Percentiles rank a stretch among this genome's conserved stretches.
These are phyloP conservation scores for Trichonephila clavata DNA, from an alignment of 1,140 invertebrate species.

Conservation along the genomic window DNA sequence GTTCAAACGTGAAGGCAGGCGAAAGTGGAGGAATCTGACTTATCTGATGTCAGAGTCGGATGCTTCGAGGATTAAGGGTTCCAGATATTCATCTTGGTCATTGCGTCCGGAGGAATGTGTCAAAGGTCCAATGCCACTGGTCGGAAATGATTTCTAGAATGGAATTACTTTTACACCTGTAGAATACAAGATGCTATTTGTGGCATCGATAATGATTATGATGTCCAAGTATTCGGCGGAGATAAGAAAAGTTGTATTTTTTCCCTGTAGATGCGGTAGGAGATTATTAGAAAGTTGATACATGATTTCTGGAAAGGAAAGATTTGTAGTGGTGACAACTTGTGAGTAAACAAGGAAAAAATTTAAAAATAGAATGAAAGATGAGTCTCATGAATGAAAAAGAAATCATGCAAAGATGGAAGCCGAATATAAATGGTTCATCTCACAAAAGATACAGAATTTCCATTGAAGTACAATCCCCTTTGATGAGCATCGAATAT, in stretches of 20 bases:
- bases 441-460: too few relatives aligned
- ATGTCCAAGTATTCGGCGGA: not conserved
- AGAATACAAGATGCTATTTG: slow-evolving; percentile 10
- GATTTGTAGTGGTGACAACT: too few relatives aligned
- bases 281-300: too few relatives aligned
- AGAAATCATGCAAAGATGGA: too few relatives aligned
- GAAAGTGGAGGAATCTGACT: not conserved
- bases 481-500: too few relatives aligned
- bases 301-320: too few relatives aligned
- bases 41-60: not conserved
- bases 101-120: not conserved
- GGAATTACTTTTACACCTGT: not conserved
- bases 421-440: too few relatives aligned
- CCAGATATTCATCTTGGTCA: not conserved
- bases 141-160: not conserved
- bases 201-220: not conserved
- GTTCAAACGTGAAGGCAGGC: not conserved
- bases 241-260: not conserved
- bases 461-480: too few relatives aligned
- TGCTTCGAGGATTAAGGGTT: not conserved
- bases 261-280: not conserved
- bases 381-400: too few relatives aligned
- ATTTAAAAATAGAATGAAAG: too few relatives aligned
- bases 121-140: slow-evolving; percentile 13
- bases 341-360: too few relatives aligned